Percentiles rank a stretch among this genome's conserved stretches.
phyloP scores from a whole-genome alignment of 1,140 invertebrate genomes.

The Coelopa frigida region DNA sequence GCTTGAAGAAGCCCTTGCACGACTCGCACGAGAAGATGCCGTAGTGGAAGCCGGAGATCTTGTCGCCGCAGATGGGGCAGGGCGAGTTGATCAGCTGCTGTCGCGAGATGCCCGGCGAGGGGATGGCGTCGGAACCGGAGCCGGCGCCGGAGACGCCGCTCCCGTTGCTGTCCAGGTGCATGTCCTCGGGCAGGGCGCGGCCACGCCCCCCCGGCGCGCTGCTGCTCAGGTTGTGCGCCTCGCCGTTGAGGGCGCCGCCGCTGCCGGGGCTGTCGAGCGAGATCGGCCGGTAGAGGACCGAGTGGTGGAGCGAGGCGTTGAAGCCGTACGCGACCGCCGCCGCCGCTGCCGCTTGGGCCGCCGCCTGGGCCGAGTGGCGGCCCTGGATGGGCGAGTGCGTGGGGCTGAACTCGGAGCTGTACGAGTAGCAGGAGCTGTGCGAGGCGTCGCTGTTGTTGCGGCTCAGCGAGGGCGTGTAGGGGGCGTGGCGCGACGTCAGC shows the following conservation, averaged over 20 bases:
- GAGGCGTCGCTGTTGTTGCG: slow-evolving; percentile 87
- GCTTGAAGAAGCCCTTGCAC: slow-evolving; percentile 97
- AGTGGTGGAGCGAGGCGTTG: slow-evolving; percentile 51
- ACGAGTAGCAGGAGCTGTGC: slow-evolving; percentile 73
- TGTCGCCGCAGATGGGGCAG: slow-evolving; percentile 91
- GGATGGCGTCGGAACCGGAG: slow-evolving; percentile 22
- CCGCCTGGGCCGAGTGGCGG: slow-evolving; percentile 30
- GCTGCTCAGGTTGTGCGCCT: slow-evolving; percentile 38
- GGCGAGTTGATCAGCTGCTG: slow-evolving; percentile 76
- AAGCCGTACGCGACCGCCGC: slow-evolving; percentile 21
- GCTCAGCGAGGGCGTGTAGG: slow-evolving; percentile 72
- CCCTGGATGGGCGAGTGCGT: slow-evolving; percentile 81
- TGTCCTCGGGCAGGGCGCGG: background rate
- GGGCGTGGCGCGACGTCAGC: slow-evolving; percentile 70
- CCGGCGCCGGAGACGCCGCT: slow-evolving; percentile 11
- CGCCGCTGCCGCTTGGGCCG: slow-evolving; percentile 11
- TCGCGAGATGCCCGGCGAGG: slow-evolving; percentile 69
- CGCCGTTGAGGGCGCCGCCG: slow-evolving; percentile 5
- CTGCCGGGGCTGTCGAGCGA: slow-evolving; percentile 21
- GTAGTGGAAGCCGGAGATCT: slow-evolving; percentile 92
- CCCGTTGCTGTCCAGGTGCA: background rate
- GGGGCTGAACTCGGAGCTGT: slow-evolving; percentile 66
- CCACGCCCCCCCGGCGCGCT: slow-evolving; percentile 13
- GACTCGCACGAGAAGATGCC: slow-evolving; percentile 96
- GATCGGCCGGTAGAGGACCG: slow-evolving; percentile 46